Evolutionary conservation across 2,797 vertebrate genomes (phyloP).

Genomic region (Glossophaga mutica): DNA sequence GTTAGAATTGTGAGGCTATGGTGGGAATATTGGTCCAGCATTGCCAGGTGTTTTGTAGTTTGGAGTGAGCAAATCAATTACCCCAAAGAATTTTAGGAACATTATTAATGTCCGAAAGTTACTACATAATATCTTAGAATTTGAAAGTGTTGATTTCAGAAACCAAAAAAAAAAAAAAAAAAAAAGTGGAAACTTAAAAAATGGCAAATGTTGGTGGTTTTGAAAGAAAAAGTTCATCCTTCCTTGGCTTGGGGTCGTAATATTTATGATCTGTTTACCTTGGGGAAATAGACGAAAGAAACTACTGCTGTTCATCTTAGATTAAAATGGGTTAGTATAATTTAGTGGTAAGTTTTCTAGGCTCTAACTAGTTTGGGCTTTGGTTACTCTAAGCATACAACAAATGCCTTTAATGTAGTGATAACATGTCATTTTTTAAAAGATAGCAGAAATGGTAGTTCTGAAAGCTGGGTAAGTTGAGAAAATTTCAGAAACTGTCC

Average conservation of each 20-base stretch:
- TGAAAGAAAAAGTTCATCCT: conserved; percentile 30
- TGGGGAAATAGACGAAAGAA: conserved; percentile 40
- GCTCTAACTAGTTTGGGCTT: conserved; percentile 22
- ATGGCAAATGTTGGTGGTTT: conserved; percentile 13
- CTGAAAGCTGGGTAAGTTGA: conserved; percentile 29
- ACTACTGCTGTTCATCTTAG: conserved; percentile 13
- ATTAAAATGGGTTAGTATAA: background rate
- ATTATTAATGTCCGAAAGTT: conserved; percentile 40
- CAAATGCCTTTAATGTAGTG: conserved; percentile 2
- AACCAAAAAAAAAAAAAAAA: background rate
- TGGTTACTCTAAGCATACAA: conserved; percentile 28
- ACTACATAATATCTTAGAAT: conserved; percentile 14
- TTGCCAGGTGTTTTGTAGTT: conserved; percentile 28
- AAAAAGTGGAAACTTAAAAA: background rate
- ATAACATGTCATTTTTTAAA: conserved; percentile 17
- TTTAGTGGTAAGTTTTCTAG: conserved; percentile 46
- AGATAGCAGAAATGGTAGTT: conserved; percentile 9
- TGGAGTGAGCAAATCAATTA: conserved; percentile 16
- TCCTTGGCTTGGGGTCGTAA: conserved; percentile 9
- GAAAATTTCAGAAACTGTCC: conserved; percentile 12
- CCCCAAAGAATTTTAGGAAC: background rate
- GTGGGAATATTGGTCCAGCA: background rate
- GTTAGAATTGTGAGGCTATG: background rate
- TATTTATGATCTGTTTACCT: conserved; percentile 23
- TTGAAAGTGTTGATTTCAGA: conserved; percentile 44